These are phyloP conservation scores for Brienomyrus longianalis DNA, from an alignment of 2,113 vertebrate genomes.

Conservation along the genomic window DNA sequence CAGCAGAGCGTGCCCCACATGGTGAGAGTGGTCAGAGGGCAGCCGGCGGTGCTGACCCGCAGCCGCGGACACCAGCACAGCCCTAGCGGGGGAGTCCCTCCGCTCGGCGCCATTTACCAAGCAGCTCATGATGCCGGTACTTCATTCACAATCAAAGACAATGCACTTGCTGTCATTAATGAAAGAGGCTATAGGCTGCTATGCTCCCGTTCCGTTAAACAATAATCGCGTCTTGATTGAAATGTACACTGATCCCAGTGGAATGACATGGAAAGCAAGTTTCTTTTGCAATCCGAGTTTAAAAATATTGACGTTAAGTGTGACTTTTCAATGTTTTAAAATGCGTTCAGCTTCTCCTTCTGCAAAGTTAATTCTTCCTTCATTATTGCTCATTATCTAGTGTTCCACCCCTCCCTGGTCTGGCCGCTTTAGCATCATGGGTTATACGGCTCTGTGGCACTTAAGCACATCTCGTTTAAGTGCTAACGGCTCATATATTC, in stretches of 20 bases:
- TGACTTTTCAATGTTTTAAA: background rate
- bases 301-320: background rate
- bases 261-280: background rate
- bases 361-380: background rate
- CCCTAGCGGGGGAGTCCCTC: constrained; percentile 22
- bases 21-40: constrained; percentile 32
- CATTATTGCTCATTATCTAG: background rate
- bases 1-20: constrained; percentile 6
- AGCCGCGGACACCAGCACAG: constrained; percentile 25
- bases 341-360: background rate
- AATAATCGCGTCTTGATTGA: background rate
- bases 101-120: background rate
- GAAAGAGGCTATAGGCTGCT: background rate
- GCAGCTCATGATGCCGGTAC: background rate
- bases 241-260: background rate
- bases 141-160: background rate
- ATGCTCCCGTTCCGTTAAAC: background rate
- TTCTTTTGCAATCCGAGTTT: background rate
- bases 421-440: background rate
- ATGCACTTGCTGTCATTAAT: background rate
- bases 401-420: background rate
- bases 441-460: background rate
- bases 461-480: background rate
- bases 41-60: constrained; percentile 22
- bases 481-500: background rate